These are phyloP conservation scores for Scylla paramamosain DNA, from an alignment of 1,140 invertebrate species.

Conservation along the genomic window DNA sequence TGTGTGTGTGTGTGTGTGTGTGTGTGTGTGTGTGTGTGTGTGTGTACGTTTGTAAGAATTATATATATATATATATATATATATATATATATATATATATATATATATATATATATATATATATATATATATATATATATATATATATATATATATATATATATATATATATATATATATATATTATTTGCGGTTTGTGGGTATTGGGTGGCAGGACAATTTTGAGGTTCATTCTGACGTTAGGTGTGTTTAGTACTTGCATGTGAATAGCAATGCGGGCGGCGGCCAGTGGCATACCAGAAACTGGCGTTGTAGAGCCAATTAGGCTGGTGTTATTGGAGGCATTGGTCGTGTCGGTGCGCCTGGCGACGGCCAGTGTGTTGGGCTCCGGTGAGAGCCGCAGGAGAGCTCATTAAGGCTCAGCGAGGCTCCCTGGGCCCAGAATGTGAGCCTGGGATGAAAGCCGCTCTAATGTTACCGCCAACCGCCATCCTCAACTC, in stretches of 20 bases:
- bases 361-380: background rate
- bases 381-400: background rate
- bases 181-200: too few species aligned
- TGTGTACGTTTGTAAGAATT: too few species aligned
- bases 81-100: too few species aligned
- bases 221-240: background rate
- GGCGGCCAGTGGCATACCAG: background rate
- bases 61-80: too few species aligned
- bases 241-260: background rate
- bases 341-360: background rate
- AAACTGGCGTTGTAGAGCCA: background rate
- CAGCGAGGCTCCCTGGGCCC: background rate
- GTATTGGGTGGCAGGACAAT: background rate
- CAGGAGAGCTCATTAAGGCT: conserved; percentile 20
- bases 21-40: too few species aligned
- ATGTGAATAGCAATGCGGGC: background rate
- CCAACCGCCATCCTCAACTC: background rate
- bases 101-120: too few species aligned
- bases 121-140: too few species aligned
- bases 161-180: too few species aligned
- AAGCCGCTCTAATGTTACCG: background rate
- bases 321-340: background rate
- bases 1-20: too few species aligned
- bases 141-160: too few species aligned
- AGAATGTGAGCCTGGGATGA: background rate